Conservation (phyloP, 2,113 vertebrate genomes). For the Carollia perspicillata region DNA sequence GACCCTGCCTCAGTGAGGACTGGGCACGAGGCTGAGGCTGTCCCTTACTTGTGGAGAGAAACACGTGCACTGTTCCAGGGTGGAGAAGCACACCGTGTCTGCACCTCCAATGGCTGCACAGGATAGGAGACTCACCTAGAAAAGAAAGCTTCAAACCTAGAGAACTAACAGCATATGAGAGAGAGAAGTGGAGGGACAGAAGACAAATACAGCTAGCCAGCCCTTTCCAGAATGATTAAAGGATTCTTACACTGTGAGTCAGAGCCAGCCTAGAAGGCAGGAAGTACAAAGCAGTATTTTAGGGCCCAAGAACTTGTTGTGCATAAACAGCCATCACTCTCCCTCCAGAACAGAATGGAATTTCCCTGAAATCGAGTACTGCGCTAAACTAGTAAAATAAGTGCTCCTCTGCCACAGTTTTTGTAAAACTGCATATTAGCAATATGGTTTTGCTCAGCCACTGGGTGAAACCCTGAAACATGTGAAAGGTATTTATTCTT, state of each 20-base stretch:
- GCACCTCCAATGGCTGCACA: background rate
- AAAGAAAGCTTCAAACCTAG: background rate
- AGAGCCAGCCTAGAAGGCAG: background rate
- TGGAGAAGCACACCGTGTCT: accelerated
- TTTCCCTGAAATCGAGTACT: background rate
- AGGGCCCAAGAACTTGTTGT: conserved; percentile 18
- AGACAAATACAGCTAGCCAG: background rate
- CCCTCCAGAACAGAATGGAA: background rate
- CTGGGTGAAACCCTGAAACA: background rate
- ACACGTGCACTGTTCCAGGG: no score
- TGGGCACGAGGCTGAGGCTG: background rate
- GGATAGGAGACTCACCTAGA: background rate
- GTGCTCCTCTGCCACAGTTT: background rate
- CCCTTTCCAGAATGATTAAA: conserved; percentile 31
- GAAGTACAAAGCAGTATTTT: conserved; percentile 36
- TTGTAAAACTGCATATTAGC: background rate
- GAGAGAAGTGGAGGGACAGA: background rate
- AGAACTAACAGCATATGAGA: background rate
- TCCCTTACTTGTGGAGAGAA: background rate
- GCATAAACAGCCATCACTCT: background rate
- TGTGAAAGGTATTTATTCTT: background rate
- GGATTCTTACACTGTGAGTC: conserved; percentile 26
- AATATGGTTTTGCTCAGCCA: background rate
- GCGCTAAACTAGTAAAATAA: conserved; percentile 13
- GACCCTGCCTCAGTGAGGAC: background rate